phyloP scores from a whole-genome alignment of 1,140 invertebrate genomes.

The Brevipalpus yothersi region DNA sequence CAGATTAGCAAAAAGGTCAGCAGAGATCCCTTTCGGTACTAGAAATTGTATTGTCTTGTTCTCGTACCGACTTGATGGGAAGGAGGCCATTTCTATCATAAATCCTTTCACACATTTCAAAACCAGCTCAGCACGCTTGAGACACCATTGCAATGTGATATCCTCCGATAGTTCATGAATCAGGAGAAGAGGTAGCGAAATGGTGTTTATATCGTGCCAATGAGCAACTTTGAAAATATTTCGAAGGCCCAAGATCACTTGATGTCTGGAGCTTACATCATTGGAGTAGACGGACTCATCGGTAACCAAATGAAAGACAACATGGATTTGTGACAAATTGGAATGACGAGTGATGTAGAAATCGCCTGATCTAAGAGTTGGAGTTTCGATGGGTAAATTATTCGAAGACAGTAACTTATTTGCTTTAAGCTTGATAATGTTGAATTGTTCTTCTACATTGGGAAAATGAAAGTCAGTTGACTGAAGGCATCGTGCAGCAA shows the following conservation, averaged over 20 bases:
- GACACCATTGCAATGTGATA: conserved; percentile 89
- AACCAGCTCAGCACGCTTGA: conserved; percentile 76
- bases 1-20: conserved; percentile 54
- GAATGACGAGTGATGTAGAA: conserved; percentile 85
- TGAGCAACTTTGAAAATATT: conserved; percentile 86
- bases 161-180: conserved; percentile 43
- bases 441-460: conserved; percentile 53
- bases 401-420: background rate
- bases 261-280: conserved; percentile 84
- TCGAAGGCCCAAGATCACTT: conserved; percentile 65
- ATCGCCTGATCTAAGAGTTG: conserved; percentile 44
- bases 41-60: conserved; percentile 63
- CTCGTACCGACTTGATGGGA: conserved; percentile 57
- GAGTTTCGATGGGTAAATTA: background rate
- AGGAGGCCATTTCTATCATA: conserved; percentile 86
- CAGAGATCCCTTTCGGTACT: conserved; percentile 53
- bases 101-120: conserved; percentile 98
- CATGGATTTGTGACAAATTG: conserved; percentile 75
- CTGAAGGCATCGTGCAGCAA: conserved; percentile 25
- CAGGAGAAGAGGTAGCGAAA: conserved; percentile 75
- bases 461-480: conserved; percentile 67
- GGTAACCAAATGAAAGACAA: conserved; percentile 77
- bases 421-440: background rate
- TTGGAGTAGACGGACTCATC: conserved; percentile 33
- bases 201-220: conserved; percentile 66